Percentiles rank a stretch among this genome's conserved stretches.
These are phyloP conservation scores for Nematostella vectensis DNA, from an alignment of 92 coral and sea anemone species.

Conservation along the genomic window DNA sequence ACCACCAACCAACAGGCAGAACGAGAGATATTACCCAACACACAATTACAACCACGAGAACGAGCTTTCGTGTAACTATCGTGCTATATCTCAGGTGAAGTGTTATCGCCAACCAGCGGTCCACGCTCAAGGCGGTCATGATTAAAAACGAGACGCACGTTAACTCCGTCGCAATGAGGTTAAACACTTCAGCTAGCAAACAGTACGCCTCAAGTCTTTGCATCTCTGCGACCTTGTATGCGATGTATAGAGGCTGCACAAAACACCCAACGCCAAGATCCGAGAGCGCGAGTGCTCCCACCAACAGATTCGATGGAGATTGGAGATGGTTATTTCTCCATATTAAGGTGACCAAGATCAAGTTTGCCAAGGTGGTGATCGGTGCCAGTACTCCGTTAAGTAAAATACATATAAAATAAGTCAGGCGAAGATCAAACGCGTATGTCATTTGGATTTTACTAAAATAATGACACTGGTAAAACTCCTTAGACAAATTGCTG, in stretches of 20 bases:
- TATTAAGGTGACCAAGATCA: slow-evolving; percentile 5
- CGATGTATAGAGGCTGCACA: slow-evolving; percentile 18
- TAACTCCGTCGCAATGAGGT: slow-evolving; percentile 6
- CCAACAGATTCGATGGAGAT: slow-evolving; percentile 18
- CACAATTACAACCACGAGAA: neutral
- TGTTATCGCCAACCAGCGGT: slow-evolving; percentile 5
- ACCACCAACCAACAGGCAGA: neutral
- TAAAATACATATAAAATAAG: neutral
- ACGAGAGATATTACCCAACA: slow-evolving; percentile 9
- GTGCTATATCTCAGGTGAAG: slow-evolving; percentile 12
- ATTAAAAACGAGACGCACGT: slow-evolving; percentile 7
- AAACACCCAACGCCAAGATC: slow-evolving; percentile 16
- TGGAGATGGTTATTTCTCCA: slow-evolving; percentile 8
- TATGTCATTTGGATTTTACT: neutral
- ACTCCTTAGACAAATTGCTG: too few species aligned
- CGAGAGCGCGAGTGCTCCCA: slow-evolving; percentile 11
- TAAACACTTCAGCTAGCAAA: slow-evolving; percentile 10
- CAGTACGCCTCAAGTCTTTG: slow-evolving; percentile 1
- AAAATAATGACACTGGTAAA: neutral
- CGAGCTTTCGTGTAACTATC: slow-evolving; percentile 6
- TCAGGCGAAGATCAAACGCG: neutral
- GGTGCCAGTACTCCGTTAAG: neutral
- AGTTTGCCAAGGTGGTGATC: slow-evolving; percentile 1
- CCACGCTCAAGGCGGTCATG: slow-evolving; percentile 13
- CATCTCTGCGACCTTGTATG: slow-evolving; percentile 23